phyloP scores from a whole-genome alignment of 2,888 invertebrate species.

The Cantharis rustica region DNA sequence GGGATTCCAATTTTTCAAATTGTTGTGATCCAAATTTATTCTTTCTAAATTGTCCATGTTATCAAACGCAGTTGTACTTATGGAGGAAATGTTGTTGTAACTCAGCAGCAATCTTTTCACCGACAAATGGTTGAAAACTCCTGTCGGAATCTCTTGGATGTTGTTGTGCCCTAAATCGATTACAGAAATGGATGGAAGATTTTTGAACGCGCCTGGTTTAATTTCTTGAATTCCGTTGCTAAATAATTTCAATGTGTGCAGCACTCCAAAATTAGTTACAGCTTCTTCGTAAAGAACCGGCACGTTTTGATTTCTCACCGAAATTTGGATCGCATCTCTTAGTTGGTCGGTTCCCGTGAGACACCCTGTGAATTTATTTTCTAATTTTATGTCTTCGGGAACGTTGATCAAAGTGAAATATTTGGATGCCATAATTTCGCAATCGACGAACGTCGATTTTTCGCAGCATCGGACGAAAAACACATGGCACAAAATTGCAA shows the following conservation, averaged over 20 bases:
- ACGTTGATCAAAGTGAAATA: conserved; percentile 7
- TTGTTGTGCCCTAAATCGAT: conserved; percentile 11
- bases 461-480: conserved; percentile 15
- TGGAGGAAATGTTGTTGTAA: conserved; percentile 12
- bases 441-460: conserved; percentile 15
- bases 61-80: conserved; percentile 37
- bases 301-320: conserved; percentile 9
- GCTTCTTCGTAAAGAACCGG: conserved; percentile 21
- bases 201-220: conserved; percentile 27
- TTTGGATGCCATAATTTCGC: conserved; percentile 14
- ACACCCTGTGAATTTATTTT: conserved; percentile 11
- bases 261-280: conserved; percentile 34
- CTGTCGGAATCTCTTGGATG: conserved; percentile 14
- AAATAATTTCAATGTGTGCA: conserved; percentile 23
- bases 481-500: not conserved
- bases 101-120: conserved; percentile 7
- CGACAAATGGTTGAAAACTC: conserved; percentile 21
- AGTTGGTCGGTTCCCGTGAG: conserved; percentile 7
- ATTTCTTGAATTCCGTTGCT: conserved; percentile 21
- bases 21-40: conserved; percentile 47
- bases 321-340: conserved; percentile 14
- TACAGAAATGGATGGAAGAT: conserved; percentile 9
- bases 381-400: conserved; percentile 8
- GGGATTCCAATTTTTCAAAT: conserved; percentile 43
- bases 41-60: conserved; percentile 43